Evolutionary conservation across 2,797 vertebrate genomes (phyloP), one percentile per base, ranked within the genome.

Genomic region (Gadopsis marmoratus): DNA sequence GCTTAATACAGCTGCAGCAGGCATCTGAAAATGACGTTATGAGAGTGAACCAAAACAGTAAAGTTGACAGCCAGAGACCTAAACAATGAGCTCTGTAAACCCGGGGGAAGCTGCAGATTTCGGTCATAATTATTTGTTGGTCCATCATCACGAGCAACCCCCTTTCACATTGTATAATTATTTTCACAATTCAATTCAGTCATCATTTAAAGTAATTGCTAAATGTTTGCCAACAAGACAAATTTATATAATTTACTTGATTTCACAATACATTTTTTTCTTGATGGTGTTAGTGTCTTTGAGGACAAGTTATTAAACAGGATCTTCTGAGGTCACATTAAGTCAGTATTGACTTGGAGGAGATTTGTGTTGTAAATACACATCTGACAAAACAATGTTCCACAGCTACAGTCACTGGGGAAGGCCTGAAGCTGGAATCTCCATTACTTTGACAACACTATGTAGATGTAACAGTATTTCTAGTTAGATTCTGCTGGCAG

Each of bases 401-500:
- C 69, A 53, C n/a, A 70, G 71, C 61, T 29, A 7, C 47, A 62
- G 47, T 63, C 71, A 41, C 61, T 29, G 50, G 19, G 53, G 51
- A 53, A 59, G 35, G 55, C 56, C 70, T 54, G 33, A 63, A 88
- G 55, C 53, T 79, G 51, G 66, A 79, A 75, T 83, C 75, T 74
- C 77, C 83, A 56, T 88, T 83, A 87, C 89, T 86, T 78, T 62
- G 43, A 83, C 66, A 77, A 55, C 66, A 61, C 56, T 62, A 65
- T 85, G 82, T 71, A 84, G 81, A 79, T 85, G 84, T 76, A 31
- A 75, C 50, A 59, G 64, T 71, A 19, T 58, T 82, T 88, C 81
- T 37, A 50, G 68, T 82, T 53, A 37, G 72, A 73, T 89, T 90
- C 68, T 83, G 86, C 82, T 82, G 84, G 78, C 86, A 77, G 71